These are phyloP conservation scores for Oreochromis spilurus DNA, from an alignment of 2,113 vertebrate species.

Conservation along the genomic window DNA sequence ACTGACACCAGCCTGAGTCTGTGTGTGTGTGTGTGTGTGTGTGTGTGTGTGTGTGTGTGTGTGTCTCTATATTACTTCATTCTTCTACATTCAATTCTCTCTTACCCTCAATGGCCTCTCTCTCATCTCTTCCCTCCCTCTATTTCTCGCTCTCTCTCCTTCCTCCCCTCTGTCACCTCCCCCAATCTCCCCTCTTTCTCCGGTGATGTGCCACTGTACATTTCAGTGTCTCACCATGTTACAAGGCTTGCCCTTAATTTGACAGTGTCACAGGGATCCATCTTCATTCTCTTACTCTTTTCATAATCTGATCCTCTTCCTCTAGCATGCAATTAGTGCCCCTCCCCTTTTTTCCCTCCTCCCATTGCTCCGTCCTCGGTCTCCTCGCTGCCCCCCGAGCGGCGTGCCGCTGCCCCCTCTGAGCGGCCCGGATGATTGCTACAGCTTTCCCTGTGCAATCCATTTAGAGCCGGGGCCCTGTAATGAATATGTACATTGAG, in stretches of 20 bases:
- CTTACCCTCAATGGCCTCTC: constrained; percentile 59
- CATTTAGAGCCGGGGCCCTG: constrained; percentile 83
- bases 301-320: constrained; percentile 98
- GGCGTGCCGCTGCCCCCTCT: constrained; percentile 73
- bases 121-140: constrained; percentile 25
- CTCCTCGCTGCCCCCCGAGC: constrained; percentile 44
- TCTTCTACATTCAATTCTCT: constrained; percentile 69
- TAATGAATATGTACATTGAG: constrained; percentile 99
- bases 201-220: constrained; percentile 76
- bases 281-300: constrained; percentile 99
- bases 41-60: background rate
- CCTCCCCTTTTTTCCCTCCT: constrained; percentile 64
- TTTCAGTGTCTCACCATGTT: constrained; percentile 77
- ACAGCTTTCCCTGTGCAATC: constrained; percentile 96
- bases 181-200: constrained; percentile 43
- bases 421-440: constrained; percentile 84
- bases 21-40: constrained; percentile 12
- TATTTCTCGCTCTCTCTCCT: constrained; percentile 13
- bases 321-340: constrained; percentile 99
- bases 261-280: constrained; percentile 95
- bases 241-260: constrained; percentile 88
- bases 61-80: constrained; percentile 56
- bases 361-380: constrained; percentile 29
- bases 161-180: constrained; percentile 14
- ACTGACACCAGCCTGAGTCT: constrained; percentile 17